Evolutionary conservation across 2,113 vertebrate species (phyloP).

Genomic region (Poeciliopsis prolifica): DNA sequence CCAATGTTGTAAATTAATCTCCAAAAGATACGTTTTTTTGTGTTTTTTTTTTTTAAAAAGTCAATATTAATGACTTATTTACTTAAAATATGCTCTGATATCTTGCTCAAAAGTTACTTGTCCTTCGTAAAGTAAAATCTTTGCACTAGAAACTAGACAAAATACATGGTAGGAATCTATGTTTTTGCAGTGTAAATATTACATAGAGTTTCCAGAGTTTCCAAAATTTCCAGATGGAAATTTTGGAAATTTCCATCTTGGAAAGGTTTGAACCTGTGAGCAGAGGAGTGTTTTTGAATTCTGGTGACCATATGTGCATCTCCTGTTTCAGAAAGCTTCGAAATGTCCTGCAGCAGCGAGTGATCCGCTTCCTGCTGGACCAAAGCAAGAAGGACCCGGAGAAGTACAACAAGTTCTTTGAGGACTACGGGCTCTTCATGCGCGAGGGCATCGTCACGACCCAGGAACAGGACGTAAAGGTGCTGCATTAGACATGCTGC

Average conservation of each 20-base stretch:
- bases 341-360: conserved; percentile 89
- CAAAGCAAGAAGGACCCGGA: conserved; percentile 95
- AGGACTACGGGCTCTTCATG: conserved; percentile 94
- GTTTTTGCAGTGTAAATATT: no score
- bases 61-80: no score
- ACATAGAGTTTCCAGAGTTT: no score
- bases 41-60: no score
- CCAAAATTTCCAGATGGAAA: no score
- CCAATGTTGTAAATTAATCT: no score
- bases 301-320: not conserved
- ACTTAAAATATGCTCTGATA: no score
- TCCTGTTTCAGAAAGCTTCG: conserved; percentile 87
- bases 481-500: conserved; percentile 37
- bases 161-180: no score
- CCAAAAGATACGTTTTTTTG: no score
- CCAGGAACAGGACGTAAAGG: conserved; percentile 93
- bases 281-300: not conserved
- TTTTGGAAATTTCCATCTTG: not conserved
- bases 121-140: no score
- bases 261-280: not conserved
- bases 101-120: no score
- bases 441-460: conserved; percentile 95
- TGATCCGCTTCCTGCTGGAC: conserved; percentile 94
- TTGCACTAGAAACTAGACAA: no score
- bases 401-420: conserved; percentile 94